Base-by-base conservation (phyloP, 2,797 vertebrate genomes). In the Notolepis coatsorum region DNA sequence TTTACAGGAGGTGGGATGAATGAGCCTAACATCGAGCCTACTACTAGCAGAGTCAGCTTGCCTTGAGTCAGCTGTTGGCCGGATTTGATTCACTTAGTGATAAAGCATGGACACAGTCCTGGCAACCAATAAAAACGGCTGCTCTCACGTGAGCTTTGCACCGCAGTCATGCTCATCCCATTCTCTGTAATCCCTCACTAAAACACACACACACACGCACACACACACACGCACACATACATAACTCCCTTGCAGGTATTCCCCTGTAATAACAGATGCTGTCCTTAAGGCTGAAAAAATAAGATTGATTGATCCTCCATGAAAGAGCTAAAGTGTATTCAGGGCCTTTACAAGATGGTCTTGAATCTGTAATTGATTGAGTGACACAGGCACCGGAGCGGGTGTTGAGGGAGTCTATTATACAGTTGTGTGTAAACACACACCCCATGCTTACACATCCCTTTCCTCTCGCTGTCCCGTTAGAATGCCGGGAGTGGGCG, bases 121-220 rank as follows among this genome's bases (percentile, higher is more conserved):
- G 60, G 10, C 17, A 5, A 73, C 84, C 86, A 86, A 84, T 89
- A 87, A 85, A 82, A 89, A 41, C 52, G 1, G 75, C 85, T n/a
- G 27, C 61, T 80, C 37, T 87, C 84, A 84, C 65, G 71, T 85
- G 84, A 90, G 79, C 64, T 64, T 31, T 58, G 58, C 73, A n/a
- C 53, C 81, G 80, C 81, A 66, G 71, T 51, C 52, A 38, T 82
- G 77, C 71, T 72, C 73, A 18, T 51, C 24, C 38, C 66, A 46
- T 53, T 65, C 25, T 39, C 66, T 12, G 70, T 86, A 88, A 90
- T 88, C 82, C 80, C 66, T 49, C 61, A 60, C 71, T 21, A 21
- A 13, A 38, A 68, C 30, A 48, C 30, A 54, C 30, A 21, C 48
- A 31, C 47, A 17, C 47, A 30, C 25, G 13, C 49, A 31, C 30